Evolutionary conservation across 37 sponge, comb jelly and placozoan genomes (phyloP), one percentile per base, ranked within the genome.

Genomic region (Oopsacas minuta): DNA sequence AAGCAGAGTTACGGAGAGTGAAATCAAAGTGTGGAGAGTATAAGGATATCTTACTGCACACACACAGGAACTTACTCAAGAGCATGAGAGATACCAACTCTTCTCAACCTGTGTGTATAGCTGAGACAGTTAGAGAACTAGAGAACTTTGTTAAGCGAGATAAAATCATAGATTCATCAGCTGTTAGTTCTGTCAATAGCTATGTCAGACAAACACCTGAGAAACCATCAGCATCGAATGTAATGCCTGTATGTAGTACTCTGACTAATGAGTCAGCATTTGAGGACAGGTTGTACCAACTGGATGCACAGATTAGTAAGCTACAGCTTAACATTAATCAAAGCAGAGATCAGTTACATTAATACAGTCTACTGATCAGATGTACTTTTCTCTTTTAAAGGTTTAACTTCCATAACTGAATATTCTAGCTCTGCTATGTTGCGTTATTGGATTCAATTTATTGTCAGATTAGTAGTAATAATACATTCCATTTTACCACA

Each of bases 271-370:
- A 61, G 75, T 10, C 75, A 3, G 75, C 22, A n/a, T 61, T 61
- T 34, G 75, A 61, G 7, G 75, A 61, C 1, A 10, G 75, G 28
- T n/a, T 61, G 22, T 61, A 10, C 75, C 28, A 61, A n/a, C 30
- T 61, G 7, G 75, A 61, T 34, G 75, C 75, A 61, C 75, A 61
- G 75, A 61, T 61, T n/a, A n/a, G 75, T 34, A 61, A n/a, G 28
- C 75, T 61, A 12, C 75, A 61, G 22, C 75, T 61, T 25, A 10
- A 61, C 22, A 61, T 61, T n/a, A 10, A 61, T 34, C 75, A 61
- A 34, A 61, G 75, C 22, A 61, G 75, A 61, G 75, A 61, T 61
- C 7, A 61, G 22, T 34, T 61, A 5, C 7, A 61, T 5, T 61
- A 61, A n/a, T 17, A 17, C 17, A n/a, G n/a, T n/a, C n/a, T n/a